Evolutionary conservation across 2,797 vertebrate species (phyloP).

Genomic region (Rhincodon typus): DNA sequence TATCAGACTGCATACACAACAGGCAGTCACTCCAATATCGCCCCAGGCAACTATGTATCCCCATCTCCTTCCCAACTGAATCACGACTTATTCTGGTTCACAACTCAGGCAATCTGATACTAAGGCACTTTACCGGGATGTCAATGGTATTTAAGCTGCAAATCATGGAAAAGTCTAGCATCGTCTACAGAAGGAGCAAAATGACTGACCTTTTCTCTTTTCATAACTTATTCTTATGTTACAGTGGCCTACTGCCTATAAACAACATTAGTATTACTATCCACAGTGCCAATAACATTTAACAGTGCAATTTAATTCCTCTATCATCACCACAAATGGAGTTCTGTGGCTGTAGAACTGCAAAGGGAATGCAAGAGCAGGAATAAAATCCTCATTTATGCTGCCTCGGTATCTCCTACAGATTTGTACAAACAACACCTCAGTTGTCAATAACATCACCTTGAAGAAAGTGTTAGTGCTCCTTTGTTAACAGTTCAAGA

Average conservation of each 20-base stretch:
- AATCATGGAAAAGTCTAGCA: background rate
- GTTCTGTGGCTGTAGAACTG: background rate
- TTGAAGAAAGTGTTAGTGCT: background rate
- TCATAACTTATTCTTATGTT: background rate
- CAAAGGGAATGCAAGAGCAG: background rate
- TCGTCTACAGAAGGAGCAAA: background rate
- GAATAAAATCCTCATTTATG: conserved; percentile 1
- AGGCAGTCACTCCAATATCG: background rate
- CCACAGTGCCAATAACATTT: background rate
- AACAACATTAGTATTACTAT: background rate
- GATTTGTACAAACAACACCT: background rate
- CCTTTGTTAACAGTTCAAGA: background rate
- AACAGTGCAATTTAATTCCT: conserved; percentile 14
- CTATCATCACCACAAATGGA: background rate
- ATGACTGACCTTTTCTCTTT: background rate
- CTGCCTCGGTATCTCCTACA: background rate
- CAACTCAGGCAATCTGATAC: background rate
- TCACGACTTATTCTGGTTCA: background rate
- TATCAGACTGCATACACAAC: background rate
- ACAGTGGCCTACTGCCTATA: background rate
- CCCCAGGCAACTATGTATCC: background rate
- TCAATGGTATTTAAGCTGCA: background rate
- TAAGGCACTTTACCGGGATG: conserved; percentile 3
- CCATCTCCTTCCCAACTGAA: background rate
- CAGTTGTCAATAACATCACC: background rate